Percentiles rank a stretch among this genome's conserved stretches.
Evolutionary conservation across 2,888 invertebrate species (phyloP).

Genomic region (Drosophila fungiperda): DNA sequence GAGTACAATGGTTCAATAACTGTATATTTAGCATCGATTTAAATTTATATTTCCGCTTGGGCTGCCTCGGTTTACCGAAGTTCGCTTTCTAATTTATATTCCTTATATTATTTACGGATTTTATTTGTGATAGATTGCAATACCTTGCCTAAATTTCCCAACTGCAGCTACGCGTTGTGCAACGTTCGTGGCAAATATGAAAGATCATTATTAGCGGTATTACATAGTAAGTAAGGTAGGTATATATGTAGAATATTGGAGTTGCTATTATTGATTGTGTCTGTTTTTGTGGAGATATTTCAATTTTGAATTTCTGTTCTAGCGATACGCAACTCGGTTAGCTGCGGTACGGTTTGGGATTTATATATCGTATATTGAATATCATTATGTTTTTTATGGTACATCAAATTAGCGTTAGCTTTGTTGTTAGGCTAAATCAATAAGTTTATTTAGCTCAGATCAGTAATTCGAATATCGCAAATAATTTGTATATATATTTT

Average conservation of each 20-base stretch:
- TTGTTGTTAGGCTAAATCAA: background rate
- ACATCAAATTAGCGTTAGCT: background rate
- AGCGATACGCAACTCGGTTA: background rate
- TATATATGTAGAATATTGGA: conserved; percentile 12
- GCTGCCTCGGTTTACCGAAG: conserved; percentile 42
- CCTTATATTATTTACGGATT: conserved; percentile 6
- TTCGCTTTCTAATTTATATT: background rate
- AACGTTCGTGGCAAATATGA: conserved; percentile 59
- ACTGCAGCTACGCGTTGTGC: conserved; percentile 80
- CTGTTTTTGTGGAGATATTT: conserved; percentile 35
- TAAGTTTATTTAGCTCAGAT: background rate
- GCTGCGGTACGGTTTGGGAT: background rate
- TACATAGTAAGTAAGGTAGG: conserved; percentile 21
- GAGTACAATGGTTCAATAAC: background rate
- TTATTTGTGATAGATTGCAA: conserved; percentile 46
- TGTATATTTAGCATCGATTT: background rate
- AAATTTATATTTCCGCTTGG: conserved; percentile 20
- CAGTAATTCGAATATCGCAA: background rate
- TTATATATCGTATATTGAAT: background rate
- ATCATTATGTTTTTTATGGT: conserved; percentile 4
- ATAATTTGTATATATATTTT: background rate
- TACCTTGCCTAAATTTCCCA: conserved; percentile 84
- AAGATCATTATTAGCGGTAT: conserved; percentile 53
- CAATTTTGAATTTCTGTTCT: conserved; percentile 5
- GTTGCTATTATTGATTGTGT: conserved; percentile 21